phyloP scores from a whole-genome alignment of 2,888 invertebrate species.

The Drosophila yooni region DNA sequence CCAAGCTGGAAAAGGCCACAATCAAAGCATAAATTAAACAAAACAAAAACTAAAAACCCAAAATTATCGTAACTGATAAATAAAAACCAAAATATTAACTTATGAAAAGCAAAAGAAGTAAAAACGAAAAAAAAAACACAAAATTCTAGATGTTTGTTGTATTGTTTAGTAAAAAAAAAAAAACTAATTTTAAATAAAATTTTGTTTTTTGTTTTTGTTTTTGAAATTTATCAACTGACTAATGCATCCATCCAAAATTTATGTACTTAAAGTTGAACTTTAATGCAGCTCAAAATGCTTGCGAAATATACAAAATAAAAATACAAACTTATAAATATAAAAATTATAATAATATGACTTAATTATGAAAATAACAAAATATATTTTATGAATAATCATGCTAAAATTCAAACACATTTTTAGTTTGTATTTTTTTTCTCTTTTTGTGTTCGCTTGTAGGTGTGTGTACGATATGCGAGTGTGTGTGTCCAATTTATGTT shows the following conservation, averaged over 20 bases:
- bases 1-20: slow-evolving; percentile 44
- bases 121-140: neutral
- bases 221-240: slow-evolving; percentile 56
- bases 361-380: slow-evolving; percentile 24
- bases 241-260: slow-evolving; percentile 64
- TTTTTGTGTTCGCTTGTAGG: slow-evolving; percentile 4
- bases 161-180: slow-evolving; percentile 39
- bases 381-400: slow-evolving; percentile 31
- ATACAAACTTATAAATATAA: slow-evolving; percentile 14
- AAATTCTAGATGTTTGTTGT: slow-evolving; percentile 49
- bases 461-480: slow-evolving; percentile 17
- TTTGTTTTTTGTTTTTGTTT: slow-evolving; percentile 17
- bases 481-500: slow-evolving; percentile 37
- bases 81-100: slow-evolving; percentile 19
- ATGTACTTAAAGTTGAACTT: slow-evolving; percentile 61
- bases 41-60: slow-evolving; percentile 7
- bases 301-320: slow-evolving; percentile 8
- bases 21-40: slow-evolving; percentile 42
- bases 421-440: slow-evolving; percentile 13
- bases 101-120: slow-evolving; percentile 9
- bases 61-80: slow-evolving; percentile 19
- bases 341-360: slow-evolving; percentile 22
- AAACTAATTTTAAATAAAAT: slow-evolving; percentile 12
- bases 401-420: slow-evolving; percentile 2
- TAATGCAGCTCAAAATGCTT: slow-evolving; percentile 51